Percentiles rank a stretch among this genome's conserved stretches.
These are phyloP conservation scores for Mobula birostris DNA, from an alignment of 2,113 vertebrate genomes.

Conservation along the genomic window DNA sequence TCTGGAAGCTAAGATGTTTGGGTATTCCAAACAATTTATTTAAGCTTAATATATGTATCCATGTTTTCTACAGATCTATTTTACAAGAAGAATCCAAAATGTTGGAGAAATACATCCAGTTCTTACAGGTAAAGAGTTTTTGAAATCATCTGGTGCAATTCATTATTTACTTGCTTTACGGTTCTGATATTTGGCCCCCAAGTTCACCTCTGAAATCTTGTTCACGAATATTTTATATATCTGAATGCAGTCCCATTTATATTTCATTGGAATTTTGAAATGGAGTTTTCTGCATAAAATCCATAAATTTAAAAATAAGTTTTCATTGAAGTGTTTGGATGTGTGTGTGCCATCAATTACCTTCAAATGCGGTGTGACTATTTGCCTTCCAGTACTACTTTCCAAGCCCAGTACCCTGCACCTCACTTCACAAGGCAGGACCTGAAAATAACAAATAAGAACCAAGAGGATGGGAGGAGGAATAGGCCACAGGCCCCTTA, in stretches of 20 bases:
- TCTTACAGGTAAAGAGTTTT: conserved; percentile 59
- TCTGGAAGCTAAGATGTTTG: neutral
- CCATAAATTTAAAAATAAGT: neutral
- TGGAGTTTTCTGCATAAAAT: neutral
- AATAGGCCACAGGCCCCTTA: too few relatives aligned
- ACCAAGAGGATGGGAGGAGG: too few relatives aligned
- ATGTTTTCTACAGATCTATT: conserved; percentile 50
- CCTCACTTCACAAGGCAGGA: neutral
- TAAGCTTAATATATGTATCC: neutral
- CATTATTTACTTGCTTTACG: neutral
- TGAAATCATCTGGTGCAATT: neutral
- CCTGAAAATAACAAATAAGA: neutral
- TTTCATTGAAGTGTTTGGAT: neutral
- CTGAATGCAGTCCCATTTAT: neutral
- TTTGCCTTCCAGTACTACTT: neutral
- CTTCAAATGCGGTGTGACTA: neutral
- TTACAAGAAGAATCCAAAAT: conserved; percentile 56
- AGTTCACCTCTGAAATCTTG: neutral
- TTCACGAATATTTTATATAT: neutral
- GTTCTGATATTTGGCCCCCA: neutral
- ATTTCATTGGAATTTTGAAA: neutral
- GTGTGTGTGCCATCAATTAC: neutral
- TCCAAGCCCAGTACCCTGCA: neutral
- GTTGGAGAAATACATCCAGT: conserved; percentile 51
- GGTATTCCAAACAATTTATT: neutral